phyloP scores from a whole-genome alignment of 1,140 invertebrate species.

The Microvelia longipes region DNA sequence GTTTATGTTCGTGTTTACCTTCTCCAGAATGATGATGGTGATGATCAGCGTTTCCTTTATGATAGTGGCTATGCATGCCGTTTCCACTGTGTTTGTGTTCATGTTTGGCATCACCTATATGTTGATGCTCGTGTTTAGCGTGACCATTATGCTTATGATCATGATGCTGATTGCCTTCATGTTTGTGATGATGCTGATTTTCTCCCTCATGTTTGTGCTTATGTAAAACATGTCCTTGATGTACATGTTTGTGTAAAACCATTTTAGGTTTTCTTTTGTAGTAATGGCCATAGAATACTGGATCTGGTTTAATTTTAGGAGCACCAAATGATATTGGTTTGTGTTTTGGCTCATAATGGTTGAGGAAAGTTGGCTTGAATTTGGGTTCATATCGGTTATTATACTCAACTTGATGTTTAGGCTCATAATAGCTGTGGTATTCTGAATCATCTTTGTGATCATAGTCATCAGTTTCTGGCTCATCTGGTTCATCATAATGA shows the following conservation, averaged over 20 bases:
- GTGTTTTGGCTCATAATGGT: conserved; percentile 6
- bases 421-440: conserved; percentile 3
- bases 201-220: conserved; percentile 11
- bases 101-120: conserved; percentile 6
- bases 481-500: conserved; percentile 6
- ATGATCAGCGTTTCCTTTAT: background rate
- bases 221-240: conserved; percentile 10
- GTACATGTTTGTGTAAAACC: background rate
- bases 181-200: conserved; percentile 12
- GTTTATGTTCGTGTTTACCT: conserved; percentile 4
- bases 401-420: background rate
- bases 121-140: conserved; percentile 7
- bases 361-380: conserved; percentile 1
- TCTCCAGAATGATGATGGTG: conserved; percentile 1
- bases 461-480: background rate
- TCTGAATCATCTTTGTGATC: conserved; percentile 5
- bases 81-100: conserved; percentile 9
- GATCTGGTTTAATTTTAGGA: conserved; percentile 5
- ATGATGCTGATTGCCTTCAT: conserved; percentile 10
- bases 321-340: conserved; percentile 3
- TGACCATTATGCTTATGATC: conserved; percentile 12
- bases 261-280: background rate
- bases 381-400: conserved; percentile 3
- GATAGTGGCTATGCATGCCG: background rate
- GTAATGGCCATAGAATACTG: conserved; percentile 6